A percentile compares a stretch with the other conserved stretches of the same genome.
Evolutionary conservation across 92 coral and sea anemone genomes (phyloP).

Genomic region (Anthopleura xanthogrammica): DNA sequence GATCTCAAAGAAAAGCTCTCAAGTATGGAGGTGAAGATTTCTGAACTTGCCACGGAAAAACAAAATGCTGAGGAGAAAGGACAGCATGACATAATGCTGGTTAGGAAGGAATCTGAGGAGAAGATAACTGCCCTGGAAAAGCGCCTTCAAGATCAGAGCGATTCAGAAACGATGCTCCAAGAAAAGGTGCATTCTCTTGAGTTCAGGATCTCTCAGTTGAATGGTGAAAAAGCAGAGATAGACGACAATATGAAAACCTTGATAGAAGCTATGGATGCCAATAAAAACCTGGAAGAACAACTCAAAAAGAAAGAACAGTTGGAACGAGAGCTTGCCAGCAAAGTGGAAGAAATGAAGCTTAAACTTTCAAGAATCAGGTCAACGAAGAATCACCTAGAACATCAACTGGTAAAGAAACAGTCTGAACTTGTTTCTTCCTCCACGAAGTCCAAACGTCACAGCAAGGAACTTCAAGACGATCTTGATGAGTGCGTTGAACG

Average conservation of each 20-base stretch:
- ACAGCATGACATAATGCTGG: not conserved
- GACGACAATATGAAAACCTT: not conserved
- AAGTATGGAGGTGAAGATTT: not conserved
- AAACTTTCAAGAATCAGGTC: not conserved
- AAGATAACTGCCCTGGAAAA: not conserved
- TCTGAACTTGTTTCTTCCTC: no score
- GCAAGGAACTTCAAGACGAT: no score
- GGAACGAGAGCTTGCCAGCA: not conserved
- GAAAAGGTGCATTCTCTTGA: slow-evolving; percentile 2
- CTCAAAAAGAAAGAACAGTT: not conserved
- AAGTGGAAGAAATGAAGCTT: not conserved
- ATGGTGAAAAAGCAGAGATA: not conserved
- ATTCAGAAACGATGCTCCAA: not conserved
- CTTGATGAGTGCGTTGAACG: no score
- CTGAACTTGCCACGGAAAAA: not conserved
- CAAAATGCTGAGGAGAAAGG: not conserved
- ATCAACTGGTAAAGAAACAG: not conserved
- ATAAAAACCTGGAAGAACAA: not conserved
- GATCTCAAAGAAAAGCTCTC: not conserved
- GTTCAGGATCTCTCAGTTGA: not conserved
- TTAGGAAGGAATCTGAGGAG: not conserved
- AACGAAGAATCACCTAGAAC: not conserved
- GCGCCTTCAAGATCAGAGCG: not conserved
- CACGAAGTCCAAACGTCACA: no score
- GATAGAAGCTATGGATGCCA: slow-evolving; percentile 10